Conservation (phyloP, 2,888 invertebrate genomes). For the Lasioglossum morio region DNA sequence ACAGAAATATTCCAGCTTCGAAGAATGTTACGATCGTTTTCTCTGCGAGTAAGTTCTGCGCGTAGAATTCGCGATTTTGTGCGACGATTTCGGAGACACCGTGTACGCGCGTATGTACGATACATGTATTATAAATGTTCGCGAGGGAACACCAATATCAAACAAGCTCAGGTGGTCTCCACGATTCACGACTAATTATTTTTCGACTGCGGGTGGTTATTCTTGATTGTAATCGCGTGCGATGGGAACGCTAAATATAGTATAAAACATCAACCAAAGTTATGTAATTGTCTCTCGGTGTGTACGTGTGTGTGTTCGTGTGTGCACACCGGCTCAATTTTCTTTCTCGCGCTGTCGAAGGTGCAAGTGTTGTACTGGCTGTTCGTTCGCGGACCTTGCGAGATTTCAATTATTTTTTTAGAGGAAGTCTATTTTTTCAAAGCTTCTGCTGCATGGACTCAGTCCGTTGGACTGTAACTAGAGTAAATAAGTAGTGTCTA, state of each 20-base stretch:
- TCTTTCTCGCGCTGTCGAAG: neutral
- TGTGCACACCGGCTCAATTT: neutral
- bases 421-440: neutral
- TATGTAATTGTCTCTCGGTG: conserved; percentile 11
- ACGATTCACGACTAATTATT: conserved; percentile 9
- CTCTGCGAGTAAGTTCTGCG: neutral
- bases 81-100: neutral
- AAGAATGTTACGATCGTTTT: neutral
- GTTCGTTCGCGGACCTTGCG: neutral
- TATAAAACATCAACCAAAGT: conserved; percentile 21
- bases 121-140: neutral
- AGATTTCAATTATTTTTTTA: neutral
- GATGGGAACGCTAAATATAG: conserved; percentile 6
- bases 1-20: neutral
- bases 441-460: neutral
- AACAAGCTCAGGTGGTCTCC: neutral
- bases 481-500: neutral
- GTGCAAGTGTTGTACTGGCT: neutral
- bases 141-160: neutral
- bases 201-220: conserved; percentile 7
- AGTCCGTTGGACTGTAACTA: neutral
- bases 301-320: neutral
- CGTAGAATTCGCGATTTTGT: neutral
- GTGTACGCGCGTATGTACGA: neutral
- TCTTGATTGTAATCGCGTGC: conserved; percentile 12